Evolutionary conservation across 2,113 vertebrate genomes (phyloP).

Genomic region (Hassar affinis): DNA sequence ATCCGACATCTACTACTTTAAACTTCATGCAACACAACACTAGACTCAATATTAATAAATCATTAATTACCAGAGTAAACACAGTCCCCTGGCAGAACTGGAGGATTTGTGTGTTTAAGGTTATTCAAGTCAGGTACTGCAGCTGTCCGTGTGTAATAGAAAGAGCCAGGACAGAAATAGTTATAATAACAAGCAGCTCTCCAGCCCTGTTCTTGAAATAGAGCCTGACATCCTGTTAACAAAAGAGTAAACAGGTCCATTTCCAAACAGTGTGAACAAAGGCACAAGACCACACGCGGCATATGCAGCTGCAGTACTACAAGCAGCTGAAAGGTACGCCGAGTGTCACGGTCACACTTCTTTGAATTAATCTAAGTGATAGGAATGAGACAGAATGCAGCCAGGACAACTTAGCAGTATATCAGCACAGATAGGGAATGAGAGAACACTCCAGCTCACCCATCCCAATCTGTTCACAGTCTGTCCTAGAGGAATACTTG

Average conservation of each 20-base stretch:
- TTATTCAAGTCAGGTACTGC: constrained; percentile 54
- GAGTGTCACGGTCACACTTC: constrained; percentile 19
- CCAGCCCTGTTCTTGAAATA: constrained; percentile 29
- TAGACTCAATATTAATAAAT: background rate
- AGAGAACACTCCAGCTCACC: constrained; percentile 63
- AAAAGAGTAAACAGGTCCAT: constrained; percentile 24
- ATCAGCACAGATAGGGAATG: constrained; percentile 41
- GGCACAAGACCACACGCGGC: background rate
- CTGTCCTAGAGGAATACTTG: constrained; percentile 62
- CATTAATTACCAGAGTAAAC: background rate
- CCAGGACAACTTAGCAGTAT: constrained; percentile 13
- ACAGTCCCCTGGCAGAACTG: background rate
- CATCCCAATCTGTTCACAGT: constrained; percentile 66
- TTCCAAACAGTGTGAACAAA: constrained; percentile 1
- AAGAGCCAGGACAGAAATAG: constrained; percentile 51
- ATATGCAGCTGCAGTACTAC: constrained; percentile 17
- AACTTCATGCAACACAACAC: background rate
- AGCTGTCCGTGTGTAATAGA: constrained; percentile 47
- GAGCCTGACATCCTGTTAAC: constrained; percentile 42
- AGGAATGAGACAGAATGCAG: constrained; percentile 25
- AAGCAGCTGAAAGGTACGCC: constrained; percentile 37
- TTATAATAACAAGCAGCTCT: constrained; percentile 30
- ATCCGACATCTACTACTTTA: background rate
- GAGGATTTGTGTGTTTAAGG: constrained; percentile 1
- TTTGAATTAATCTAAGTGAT: constrained; percentile 44